Evolutionary conservation across 2,797 vertebrate genomes (phyloP).

Genomic region (Danio tinwini): DNA sequence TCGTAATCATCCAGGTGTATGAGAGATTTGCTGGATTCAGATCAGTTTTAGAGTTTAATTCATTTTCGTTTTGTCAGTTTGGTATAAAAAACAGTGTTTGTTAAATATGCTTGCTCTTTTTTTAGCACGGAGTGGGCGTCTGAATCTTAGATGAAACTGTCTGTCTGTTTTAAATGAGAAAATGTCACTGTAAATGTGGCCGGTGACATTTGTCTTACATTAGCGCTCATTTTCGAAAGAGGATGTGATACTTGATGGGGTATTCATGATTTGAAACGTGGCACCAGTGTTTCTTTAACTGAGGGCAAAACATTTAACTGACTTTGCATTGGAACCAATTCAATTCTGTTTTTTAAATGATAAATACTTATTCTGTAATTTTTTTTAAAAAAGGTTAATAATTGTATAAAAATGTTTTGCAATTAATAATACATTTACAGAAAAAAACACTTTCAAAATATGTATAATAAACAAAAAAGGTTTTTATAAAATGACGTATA

Average conservation of each 20-base stretch:
- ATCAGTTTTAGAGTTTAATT: background rate
- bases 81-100: background rate
- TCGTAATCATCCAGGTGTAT: background rate
- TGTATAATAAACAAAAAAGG: too few relatives aligned
- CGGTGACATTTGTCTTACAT: constrained; percentile 3
- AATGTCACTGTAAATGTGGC: background rate
- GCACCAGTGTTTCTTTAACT: background rate
- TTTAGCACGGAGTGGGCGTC: background rate
- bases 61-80: background rate
- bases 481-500: too few relatives aligned
- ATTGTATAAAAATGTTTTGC: too few relatives aligned
- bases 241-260: constrained; percentile 18
- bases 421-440: too few relatives aligned
- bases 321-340: too few relatives aligned
- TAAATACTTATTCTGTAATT: background rate
- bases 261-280: background rate
- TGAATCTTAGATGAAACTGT: constrained; percentile 8
- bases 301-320: too few relatives aligned
- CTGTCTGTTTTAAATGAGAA: background rate
- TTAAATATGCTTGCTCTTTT: background rate
- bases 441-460: too few relatives aligned
- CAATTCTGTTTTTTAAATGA: background rate
- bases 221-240: background rate
- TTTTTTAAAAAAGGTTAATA: background rate
- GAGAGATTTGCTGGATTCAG: background rate